phyloP scores from a whole-genome alignment of 2,797 vertebrate species.

The Benthosema pterotum region DNA sequence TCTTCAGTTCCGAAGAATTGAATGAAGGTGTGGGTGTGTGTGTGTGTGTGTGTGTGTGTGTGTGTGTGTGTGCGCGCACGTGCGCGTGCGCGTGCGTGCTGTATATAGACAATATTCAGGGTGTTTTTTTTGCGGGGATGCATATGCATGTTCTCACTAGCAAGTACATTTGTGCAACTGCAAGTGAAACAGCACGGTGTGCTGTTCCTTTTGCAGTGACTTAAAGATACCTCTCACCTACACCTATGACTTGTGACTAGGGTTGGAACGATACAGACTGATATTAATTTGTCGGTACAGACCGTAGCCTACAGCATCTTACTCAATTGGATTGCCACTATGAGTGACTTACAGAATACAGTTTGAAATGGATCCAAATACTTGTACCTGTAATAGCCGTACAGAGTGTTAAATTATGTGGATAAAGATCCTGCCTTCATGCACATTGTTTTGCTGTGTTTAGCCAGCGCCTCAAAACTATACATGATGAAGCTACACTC shows the following conservation, averaged over 20 bases:
- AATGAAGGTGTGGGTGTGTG: too few relatives aligned
- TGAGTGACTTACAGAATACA: neutral
- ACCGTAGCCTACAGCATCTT: neutral
- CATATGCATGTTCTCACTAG: conserved; percentile 52
- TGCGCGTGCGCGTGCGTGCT: conserved; percentile 7
- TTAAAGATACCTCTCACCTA: conserved; percentile 58
- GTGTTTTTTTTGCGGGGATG: conserved; percentile 10
- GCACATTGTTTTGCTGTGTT: neutral
- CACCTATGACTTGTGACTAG: conserved; percentile 29
- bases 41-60: neutral
- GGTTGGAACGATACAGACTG: conserved; percentile 63
- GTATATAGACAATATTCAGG: conserved; percentile 21
- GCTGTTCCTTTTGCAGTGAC: conserved; percentile 55
- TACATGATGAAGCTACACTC: neutral
- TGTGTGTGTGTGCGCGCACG: neutral
- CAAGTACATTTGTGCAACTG: conserved; percentile 33
- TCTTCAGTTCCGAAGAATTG: too few relatives aligned
- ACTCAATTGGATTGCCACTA: neutral
- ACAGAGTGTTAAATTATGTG: neutral
- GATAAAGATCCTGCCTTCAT: neutral
- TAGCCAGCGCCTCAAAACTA: neutral
- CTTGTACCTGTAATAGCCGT: neutral
- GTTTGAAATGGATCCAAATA: neutral
- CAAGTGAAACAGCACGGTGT: conserved; percentile 50
- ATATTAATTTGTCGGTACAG: neutral